A percentile compares a stretch with the other conserved stretches of the same genome.
Evolutionary conservation across 2,888 invertebrate species (phyloP).

Genomic region (Muschampia plurimacula): DNA sequence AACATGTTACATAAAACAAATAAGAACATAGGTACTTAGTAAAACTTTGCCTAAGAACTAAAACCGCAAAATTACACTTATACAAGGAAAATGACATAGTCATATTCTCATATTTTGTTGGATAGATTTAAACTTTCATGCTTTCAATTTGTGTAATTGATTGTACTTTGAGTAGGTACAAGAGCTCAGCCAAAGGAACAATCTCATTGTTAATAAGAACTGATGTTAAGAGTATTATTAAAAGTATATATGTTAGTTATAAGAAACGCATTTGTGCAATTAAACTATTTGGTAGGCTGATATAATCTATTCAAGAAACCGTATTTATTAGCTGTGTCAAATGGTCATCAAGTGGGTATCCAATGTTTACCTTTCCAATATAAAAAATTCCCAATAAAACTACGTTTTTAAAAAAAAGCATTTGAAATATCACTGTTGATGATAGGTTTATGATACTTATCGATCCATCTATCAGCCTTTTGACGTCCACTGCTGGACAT

Average conservation of each 20-base stretch:
- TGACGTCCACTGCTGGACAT: too few relatives aligned
- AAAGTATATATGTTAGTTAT: slow-evolving; percentile 33
- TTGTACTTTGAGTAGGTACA: slow-evolving; percentile 8
- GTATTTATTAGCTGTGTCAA: neutral
- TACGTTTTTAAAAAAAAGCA: too few relatives aligned
- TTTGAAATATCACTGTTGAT: too few relatives aligned
- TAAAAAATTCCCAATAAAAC: too few relatives aligned
- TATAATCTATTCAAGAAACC: slow-evolving; percentile 18
- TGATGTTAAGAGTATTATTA: slow-evolving; percentile 42
- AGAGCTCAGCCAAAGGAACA: slow-evolving; percentile 51
- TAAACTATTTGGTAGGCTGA: slow-evolving; percentile 19
- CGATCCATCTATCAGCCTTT: too few relatives aligned
- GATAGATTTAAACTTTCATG: neutral
- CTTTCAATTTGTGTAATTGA: neutral
- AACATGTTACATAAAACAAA: too few relatives aligned
- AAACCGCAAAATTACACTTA: neutral
- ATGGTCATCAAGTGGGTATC: neutral
- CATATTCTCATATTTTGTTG: neutral
- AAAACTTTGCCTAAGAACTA: too few relatives aligned
- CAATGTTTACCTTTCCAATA: neutral
- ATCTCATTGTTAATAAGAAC: slow-evolving; percentile 59
- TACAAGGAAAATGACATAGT: neutral
- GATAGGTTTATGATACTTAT: too few relatives aligned
- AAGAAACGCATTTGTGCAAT: neutral
- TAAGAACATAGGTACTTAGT: too few relatives aligned